Evolutionary conservation across 2,888 invertebrate species (phyloP).

Genomic region (Acronicta psi): DNA sequence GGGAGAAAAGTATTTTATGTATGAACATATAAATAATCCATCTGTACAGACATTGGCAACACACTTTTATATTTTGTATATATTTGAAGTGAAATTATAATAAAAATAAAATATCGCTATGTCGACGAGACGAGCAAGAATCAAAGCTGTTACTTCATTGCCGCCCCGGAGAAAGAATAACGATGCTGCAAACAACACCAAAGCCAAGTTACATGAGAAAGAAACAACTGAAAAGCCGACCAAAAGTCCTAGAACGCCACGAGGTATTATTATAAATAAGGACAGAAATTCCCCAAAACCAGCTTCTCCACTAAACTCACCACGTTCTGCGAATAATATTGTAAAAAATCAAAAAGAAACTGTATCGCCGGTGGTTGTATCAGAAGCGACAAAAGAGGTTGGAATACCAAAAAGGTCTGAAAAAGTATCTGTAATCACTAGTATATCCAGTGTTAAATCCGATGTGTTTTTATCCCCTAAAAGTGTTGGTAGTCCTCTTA

Average conservation of each 20-base stretch:
- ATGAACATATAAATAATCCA: slow-evolving; percentile 1
- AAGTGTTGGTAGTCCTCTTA: slow-evolving; percentile 61
- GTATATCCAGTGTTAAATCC: slow-evolving; percentile 52
- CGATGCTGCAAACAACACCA: slow-evolving; percentile 65
- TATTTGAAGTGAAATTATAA: background rate
- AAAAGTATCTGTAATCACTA: slow-evolving; percentile 64
- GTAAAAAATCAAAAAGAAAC: slow-evolving; percentile 40
- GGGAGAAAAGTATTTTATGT: slow-evolving; percentile 2
- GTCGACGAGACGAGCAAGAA: slow-evolving; percentile 91
- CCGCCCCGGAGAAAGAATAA: slow-evolving; percentile 86
- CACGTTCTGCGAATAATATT: slow-evolving; percentile 41
- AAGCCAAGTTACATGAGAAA: slow-evolving; percentile 56
- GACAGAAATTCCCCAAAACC: slow-evolving; percentile 46
- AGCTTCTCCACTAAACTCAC: slow-evolving; percentile 54
- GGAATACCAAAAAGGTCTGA: slow-evolving; percentile 50
- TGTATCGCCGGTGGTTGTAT: slow-evolving; percentile 38
- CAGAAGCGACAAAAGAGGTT: slow-evolving; percentile 47
- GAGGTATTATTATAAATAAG: slow-evolving; percentile 50
- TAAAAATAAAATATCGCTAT: slow-evolving; percentile 66
- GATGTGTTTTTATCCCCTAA: slow-evolving; percentile 69
- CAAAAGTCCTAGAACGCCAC: slow-evolving; percentile 68
- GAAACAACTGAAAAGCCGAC: slow-evolving; percentile 59
- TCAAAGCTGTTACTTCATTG: slow-evolving; percentile 92
- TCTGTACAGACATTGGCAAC: slow-evolving; percentile 4
- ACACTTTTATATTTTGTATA: background rate